Evolutionary conservation across 2,113 vertebrate species (phyloP).

Genomic region (Chlamydotis undulata): DNA sequence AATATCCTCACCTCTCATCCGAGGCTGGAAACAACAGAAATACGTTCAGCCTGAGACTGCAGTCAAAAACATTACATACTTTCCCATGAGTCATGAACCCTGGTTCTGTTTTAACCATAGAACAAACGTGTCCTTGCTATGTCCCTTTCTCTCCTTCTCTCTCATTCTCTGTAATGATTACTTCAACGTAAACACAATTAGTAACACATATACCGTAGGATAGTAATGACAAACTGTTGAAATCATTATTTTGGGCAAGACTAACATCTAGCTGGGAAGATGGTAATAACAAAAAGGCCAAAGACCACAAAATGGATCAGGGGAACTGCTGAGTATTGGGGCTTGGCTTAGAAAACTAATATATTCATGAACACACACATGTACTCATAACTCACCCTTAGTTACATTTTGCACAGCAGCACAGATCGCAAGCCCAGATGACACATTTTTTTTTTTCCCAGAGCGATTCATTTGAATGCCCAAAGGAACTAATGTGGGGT

Average conservation of each 20-base stretch:
- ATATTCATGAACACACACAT: not conserved
- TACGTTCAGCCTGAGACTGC: slow-evolving; percentile 39
- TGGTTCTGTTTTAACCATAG: slow-evolving; percentile 45
- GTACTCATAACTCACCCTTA: not conserved
- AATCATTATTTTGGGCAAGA: slow-evolving; percentile 45
- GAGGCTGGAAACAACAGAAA: slow-evolving; percentile 42
- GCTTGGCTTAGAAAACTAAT: slow-evolving; percentile 61
- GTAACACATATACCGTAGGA: slow-evolving; percentile 15
- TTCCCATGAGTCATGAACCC: slow-evolving; percentile 57
- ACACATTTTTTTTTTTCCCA: not conserved
- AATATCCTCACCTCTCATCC: slow-evolving; percentile 53
- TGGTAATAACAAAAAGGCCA: slow-evolving; percentile 75
- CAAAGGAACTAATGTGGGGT: slow-evolving; percentile 35
- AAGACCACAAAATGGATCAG: slow-evolving; percentile 78
- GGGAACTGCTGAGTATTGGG: slow-evolving; percentile 67
- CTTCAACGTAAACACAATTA: slow-evolving; percentile 44
- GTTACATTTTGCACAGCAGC: slow-evolving; percentile 23
- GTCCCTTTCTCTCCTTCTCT: slow-evolving; percentile 6
- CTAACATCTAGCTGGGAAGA: slow-evolving; percentile 54
- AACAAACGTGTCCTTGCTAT: slow-evolving; percentile 16
- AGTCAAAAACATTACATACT: slow-evolving; percentile 16
- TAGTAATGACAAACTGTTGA: slow-evolving; percentile 43
- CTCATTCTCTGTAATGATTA: not conserved
- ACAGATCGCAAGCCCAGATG: slow-evolving; percentile 26
- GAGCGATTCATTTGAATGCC: slow-evolving; percentile 34